Evolutionary conservation across 2,113 vertebrate species (phyloP).

Genomic region (Larimichthys crocea): DNA sequence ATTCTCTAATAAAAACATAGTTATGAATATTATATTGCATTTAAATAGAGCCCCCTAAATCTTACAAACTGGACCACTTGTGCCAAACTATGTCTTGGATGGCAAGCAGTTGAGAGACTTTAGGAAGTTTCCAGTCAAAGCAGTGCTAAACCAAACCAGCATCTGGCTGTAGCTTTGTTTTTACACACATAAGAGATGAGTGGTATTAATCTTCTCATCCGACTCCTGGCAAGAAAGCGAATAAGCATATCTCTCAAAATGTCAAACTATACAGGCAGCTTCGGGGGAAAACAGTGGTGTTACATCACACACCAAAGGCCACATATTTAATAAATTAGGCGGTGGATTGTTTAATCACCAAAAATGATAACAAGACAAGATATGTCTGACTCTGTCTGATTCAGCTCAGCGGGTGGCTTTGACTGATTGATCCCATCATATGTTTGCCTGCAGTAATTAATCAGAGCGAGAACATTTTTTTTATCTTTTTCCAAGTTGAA

Average conservation of each 20-base stretch:
- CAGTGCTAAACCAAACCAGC: not conserved
- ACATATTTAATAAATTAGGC: not conserved
- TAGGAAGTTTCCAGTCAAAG: not conserved
- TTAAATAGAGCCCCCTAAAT: too few relatives aligned
- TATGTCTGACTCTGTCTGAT: not conserved
- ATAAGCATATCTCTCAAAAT: not conserved
- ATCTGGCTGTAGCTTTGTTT: not conserved
- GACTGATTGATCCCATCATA: not conserved
- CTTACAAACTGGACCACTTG: too few relatives aligned
- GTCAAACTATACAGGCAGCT: not conserved
- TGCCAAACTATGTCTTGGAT: not conserved
- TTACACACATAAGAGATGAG: not conserved
- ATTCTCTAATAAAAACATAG: too few relatives aligned
- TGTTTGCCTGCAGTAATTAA: not conserved
- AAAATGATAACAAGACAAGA: not conserved
- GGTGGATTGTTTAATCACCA: too few relatives aligned
- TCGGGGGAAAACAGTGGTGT: not conserved
- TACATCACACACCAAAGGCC: not conserved
- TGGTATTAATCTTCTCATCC: not conserved
- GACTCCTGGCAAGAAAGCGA: not conserved
- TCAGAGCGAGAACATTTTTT: not conserved
- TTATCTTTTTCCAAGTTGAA: not conserved
- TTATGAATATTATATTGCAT: too few relatives aligned
- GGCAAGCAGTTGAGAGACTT: not conserved
- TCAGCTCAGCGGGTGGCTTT: not conserved